Conservation (phyloP, 2,113 vertebrate genomes). For the Notiomystis cincta region DNA sequence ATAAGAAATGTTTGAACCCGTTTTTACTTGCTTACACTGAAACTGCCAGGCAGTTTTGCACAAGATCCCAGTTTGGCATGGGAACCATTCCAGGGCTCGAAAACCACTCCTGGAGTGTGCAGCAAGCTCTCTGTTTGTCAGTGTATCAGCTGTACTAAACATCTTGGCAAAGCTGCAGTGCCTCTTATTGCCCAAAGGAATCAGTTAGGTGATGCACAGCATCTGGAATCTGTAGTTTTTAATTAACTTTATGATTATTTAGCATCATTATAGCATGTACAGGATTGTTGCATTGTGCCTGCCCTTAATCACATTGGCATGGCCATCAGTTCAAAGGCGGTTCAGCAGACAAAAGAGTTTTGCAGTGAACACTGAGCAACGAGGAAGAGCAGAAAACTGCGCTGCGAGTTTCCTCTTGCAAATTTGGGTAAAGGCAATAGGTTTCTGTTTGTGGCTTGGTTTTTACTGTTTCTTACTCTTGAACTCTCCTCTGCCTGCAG, state of each 20-base stretch:
- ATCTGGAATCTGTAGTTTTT: slow-evolving; percentile 77
- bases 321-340: slow-evolving; percentile 30
- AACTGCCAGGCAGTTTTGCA: not conserved
- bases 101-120: slow-evolving; percentile 20
- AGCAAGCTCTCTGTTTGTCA: slow-evolving; percentile 39
- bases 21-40: slow-evolving; percentile 10
- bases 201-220: slow-evolving; percentile 64
- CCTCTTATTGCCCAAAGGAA: slow-evolving; percentile 69
- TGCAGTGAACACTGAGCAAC: not conserved
- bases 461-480: not conserved
- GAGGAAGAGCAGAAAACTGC: not conserved
- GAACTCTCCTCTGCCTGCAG: slow-evolving; percentile 65
- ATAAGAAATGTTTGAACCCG: slow-evolving; percentile 37
- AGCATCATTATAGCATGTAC: slow-evolving; percentile 58
- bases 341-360: slow-evolving; percentile 46
- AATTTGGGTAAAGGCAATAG: not conserved
- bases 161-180: slow-evolving; percentile 61
- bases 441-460: not conserved
- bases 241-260: slow-evolving; percentile 78
- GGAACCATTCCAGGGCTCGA: slow-evolving; percentile 51
- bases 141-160: slow-evolving; percentile 46
- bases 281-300: slow-evolving; percentile 59
- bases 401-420: not conserved
- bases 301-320: slow-evolving; percentile 59
- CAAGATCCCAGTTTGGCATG: slow-evolving; percentile 7